Conservation (phyloP, 1,140 invertebrate genomes). For the Aphelinus certus region DNA sequence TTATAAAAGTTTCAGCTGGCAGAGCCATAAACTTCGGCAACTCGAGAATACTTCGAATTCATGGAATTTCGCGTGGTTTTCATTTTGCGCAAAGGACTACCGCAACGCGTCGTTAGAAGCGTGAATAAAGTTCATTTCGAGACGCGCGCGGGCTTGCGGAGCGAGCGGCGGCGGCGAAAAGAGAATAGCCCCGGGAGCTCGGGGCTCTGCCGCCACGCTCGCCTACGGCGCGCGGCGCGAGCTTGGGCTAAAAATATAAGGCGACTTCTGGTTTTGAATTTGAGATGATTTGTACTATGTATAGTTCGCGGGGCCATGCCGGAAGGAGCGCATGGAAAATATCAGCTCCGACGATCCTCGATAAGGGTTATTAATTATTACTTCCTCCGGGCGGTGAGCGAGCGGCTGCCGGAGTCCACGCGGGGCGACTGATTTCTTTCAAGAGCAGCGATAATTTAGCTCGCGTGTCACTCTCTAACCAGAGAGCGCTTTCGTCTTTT, state of each 20-base stretch:
- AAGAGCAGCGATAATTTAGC: conserved; percentile 34
- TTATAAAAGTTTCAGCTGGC: conserved; percentile 4
- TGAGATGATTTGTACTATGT: conserved; percentile 38
- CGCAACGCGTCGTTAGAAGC: conserved; percentile 38
- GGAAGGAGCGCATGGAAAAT: conserved; percentile 19
- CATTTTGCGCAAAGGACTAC: conserved; percentile 30
- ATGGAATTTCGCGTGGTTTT: conserved; percentile 19
- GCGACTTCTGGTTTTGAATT: conserved; percentile 36
- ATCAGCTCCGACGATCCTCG: conserved; percentile 15
- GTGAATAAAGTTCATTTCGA: conserved; percentile 35
- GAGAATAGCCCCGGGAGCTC: conserved; percentile 25
- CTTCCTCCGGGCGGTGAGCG: conserved; percentile 11
- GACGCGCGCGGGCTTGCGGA: not conserved
- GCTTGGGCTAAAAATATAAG: conserved; percentile 24
- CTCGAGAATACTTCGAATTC: conserved; percentile 22
- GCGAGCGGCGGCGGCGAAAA: conserved; percentile 15
- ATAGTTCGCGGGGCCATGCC: conserved; percentile 4
- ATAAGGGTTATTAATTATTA: conserved; percentile 40
- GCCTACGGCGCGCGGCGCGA: not conserved
- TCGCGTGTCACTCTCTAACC: conserved; percentile 31
- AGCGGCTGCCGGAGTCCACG: not conserved
- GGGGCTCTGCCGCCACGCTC: not conserved
- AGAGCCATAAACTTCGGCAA: conserved; percentile 16
- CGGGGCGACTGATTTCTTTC: conserved; percentile 34
- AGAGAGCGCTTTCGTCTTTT: conserved; percentile 10